Evolutionary conservation across 2,113 vertebrate species (phyloP).

Genomic region (Epinephelus lanceolatus): DNA sequence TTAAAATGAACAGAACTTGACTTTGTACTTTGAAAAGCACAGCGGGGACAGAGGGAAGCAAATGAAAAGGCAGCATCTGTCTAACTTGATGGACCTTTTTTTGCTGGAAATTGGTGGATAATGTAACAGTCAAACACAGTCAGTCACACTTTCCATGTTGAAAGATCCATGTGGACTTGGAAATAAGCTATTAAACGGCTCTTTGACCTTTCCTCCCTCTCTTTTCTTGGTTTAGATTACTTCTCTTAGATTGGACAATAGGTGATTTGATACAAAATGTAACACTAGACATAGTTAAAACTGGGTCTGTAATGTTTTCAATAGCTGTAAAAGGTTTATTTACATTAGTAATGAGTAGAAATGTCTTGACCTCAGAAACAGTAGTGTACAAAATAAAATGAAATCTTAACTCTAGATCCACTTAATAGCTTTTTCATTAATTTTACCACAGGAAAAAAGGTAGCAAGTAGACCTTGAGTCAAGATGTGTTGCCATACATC

Average conservation of each 20-base stretch:
- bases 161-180: neutral
- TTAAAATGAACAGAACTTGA: neutral
- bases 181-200: neutral
- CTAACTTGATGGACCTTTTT: neutral
- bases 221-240: too few species aligned
- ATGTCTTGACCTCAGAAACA: neutral
- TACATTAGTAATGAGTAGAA: too few species aligned
- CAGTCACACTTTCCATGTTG: neutral
- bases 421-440: neutral
- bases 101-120: neutral
- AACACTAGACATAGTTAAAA: too few species aligned
- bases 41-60: neutral
- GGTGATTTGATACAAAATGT: too few species aligned
- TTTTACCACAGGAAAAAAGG: neutral
- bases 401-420: neutral
- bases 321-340: too few species aligned
- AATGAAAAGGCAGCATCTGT: neutral
- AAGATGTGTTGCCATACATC: neutral
- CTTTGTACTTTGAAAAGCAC: neutral
- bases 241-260: too few species aligned
- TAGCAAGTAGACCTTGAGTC: neutral
- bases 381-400: neutral
- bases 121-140: neutral
- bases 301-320: too few species aligned
- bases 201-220: neutral